These are phyloP conservation scores for Akabosia matsudoensis DNA, from an alignment of 1,140 invertebrate genomes.

Conservation along the genomic window DNA sequence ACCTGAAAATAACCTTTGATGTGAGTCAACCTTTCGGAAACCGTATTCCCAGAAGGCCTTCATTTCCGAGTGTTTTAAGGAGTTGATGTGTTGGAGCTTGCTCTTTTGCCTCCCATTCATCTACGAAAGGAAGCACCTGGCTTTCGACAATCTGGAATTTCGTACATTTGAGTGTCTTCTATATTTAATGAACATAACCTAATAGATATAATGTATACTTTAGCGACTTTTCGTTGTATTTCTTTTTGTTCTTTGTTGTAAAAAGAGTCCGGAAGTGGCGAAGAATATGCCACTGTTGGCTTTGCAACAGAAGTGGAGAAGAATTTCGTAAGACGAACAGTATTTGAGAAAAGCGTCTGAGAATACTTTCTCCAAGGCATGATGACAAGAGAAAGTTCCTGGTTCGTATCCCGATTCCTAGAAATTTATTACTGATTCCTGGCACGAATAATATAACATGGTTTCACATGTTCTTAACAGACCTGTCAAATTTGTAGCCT, in stretches of 20 bases:
- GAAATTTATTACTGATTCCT: too few species aligned
- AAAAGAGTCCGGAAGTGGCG: conserved; percentile 18
- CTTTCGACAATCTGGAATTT: conserved; percentile 53
- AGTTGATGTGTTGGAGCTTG: conserved; percentile 57
- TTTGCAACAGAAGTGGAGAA: background rate
- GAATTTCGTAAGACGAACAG: background rate
- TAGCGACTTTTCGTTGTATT: background rate
- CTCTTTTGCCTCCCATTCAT: conserved; percentile 57
- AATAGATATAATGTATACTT: conserved; percentile 13
- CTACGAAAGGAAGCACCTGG: conserved; percentile 60
- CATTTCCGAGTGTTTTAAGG: conserved; percentile 57
- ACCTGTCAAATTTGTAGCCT: too few species aligned
- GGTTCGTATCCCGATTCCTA: too few species aligned
- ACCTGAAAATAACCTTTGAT: background rate
- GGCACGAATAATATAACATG: too few species aligned
- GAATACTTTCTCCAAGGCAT: too few species aligned
- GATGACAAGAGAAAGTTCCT: too few species aligned
- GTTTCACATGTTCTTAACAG: too few species aligned
- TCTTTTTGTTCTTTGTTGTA: conserved; percentile 26
- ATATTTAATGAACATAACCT: background rate
- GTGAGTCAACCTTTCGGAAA: conserved; percentile 51
- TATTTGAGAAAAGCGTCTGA: too few species aligned
- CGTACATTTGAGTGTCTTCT: background rate
- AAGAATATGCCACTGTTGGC: conserved; percentile 3
- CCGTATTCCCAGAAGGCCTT: conserved; percentile 58